These are phyloP conservation scores for Oopsacas minuta DNA, from an alignment of 37 sponge, comb jelly and placozoan genomes.

Conservation along the genomic window DNA sequence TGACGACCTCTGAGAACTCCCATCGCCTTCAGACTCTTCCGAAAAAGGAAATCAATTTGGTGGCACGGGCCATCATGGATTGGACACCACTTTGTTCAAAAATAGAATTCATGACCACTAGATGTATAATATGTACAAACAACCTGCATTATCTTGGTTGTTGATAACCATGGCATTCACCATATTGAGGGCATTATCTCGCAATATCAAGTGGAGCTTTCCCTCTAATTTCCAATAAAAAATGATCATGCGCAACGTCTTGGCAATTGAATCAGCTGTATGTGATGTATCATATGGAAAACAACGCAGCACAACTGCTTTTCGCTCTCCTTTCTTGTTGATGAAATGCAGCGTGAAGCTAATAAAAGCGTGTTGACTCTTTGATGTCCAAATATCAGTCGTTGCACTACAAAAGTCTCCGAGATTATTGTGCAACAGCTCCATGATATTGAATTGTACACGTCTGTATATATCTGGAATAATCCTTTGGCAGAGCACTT, in stretches of 20 bases:
- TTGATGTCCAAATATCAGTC: constrained; percentile 5
- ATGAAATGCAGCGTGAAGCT: constrained; percentile 19
- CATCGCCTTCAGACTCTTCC: constrained; percentile 18
- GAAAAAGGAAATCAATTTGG: constrained; percentile 12
- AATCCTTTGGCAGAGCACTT: constrained; percentile 3
- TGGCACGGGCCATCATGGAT: constrained; percentile 9
- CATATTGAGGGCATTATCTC: constrained; percentile 12
- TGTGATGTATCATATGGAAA: constrained; percentile 1
- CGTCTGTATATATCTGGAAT: background rate
- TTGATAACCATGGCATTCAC: background rate
- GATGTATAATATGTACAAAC: background rate
- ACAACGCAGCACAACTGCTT: background rate
- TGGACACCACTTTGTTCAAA: constrained; percentile 12
- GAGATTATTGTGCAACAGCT: background rate
- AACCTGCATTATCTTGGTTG: background rate
- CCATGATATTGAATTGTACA: constrained; percentile 6
- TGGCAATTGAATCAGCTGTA: constrained; percentile 12
- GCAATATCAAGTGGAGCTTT: constrained; percentile 7
- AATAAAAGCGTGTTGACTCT: constrained; percentile 17
- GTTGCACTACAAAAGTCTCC: background rate
- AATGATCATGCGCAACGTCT: background rate
- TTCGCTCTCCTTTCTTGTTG: constrained; percentile 16
- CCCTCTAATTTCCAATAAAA: constrained; percentile 10
- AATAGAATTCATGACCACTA: constrained; percentile 20
- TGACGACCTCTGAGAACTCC: background rate